Base-by-base conservation (phyloP, 1,140 invertebrate genomes). In the Drosophila watanabei region DNA sequence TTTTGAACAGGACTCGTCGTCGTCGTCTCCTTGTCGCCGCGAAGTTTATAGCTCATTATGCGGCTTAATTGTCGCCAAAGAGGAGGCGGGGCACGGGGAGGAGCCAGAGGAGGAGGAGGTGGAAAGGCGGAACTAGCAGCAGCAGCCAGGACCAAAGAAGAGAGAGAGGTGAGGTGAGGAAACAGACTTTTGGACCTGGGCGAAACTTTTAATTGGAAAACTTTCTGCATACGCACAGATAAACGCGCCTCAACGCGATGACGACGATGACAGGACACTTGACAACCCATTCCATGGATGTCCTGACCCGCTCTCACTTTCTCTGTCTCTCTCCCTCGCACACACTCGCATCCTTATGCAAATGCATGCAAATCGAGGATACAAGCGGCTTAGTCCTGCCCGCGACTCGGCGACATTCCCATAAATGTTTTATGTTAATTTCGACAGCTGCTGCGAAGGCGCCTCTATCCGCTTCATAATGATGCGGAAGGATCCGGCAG, bases 191-290 rank as follows among this genome's bases (percentile, higher is more conserved):
- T 62, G 78, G 72, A 89, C 72, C 73, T 69, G 58, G 56, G 41
- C 73, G 52, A 80, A 88, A 88, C 72, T 88, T 88, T 88, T 88
- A 88, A 88, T 88, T 88, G 84, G 84, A 88, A 88, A 88, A 88
- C 71, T 88, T 88, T 80, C 79, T 83, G 85, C 84, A 88, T 89
- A 88, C 85, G 84, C 85, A 88, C 69, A 80, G 85, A 88, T 88
- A 88, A 80, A 88, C 80, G 76, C 83, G 75, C 51, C 56, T 72
- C 65, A 49, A 18, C 52, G 49, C 49, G 49, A 52, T n/a, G 9
- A 9, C 41, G n/a, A 20, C n/a, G 24, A 48, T 20, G 5, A 46
- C 45, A 72, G 49, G 48, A 61, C 58, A 82, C 80, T 82, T 83
- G 69, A 70, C 75, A 82, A 73, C 68, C 59, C 75, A 62, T 48